Evolutionary conservation across 1,140 invertebrate species (phyloP), one percentile per base, ranked within the genome.

Genomic region (Samia ricini): DNA sequence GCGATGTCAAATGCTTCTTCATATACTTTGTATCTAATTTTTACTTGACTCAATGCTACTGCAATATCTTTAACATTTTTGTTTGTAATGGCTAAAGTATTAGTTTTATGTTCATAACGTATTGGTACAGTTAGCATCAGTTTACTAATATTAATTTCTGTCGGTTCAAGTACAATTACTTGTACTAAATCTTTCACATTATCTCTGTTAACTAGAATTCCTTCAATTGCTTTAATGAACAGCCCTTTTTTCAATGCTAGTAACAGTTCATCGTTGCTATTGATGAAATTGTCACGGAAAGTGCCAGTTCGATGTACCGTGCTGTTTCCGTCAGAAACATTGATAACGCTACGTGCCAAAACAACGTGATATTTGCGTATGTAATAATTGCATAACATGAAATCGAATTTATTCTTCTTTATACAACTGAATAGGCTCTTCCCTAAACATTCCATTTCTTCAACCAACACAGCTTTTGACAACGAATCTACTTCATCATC

Each of bases 341-440:
- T 18, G 7, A 66, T 10, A 50, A 66, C 60, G 12, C 50, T 59
- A 0, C n/a, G 24, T 15, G 29, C 50, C 20, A 66, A 24, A 6
- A 66, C 15, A 0, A 61, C 64, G 26, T 66, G 64, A 49, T 61
- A 62, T n/a, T n/a, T n/a, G n/a, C n/a, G n/a, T n/a, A n/a, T n/a
- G n/a, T n/a, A n/a, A n/a, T n/a, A n/a, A n/a, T n/a, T n/a, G n/a
- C n/a, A n/a, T n/a, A n/a, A n/a, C n/a, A n/a, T n/a, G n/a, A n/a
- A n/a, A n/a, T n/a, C 22, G 22, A 22, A 24, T 55, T 55, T 55
- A 23, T 23, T 15, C 7, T 24, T 24, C 21, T 3, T 10, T 0
- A 23, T 24, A 55, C 23, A 24, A 5, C 24, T n/a, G 5, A 24
- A 4, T 12, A 55, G 22, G 15, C 5, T 55, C 15, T 55, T 23